Evolutionary conservation across 2,797 vertebrate species (phyloP).

Genomic region (Bradypus variegatus): DNA sequence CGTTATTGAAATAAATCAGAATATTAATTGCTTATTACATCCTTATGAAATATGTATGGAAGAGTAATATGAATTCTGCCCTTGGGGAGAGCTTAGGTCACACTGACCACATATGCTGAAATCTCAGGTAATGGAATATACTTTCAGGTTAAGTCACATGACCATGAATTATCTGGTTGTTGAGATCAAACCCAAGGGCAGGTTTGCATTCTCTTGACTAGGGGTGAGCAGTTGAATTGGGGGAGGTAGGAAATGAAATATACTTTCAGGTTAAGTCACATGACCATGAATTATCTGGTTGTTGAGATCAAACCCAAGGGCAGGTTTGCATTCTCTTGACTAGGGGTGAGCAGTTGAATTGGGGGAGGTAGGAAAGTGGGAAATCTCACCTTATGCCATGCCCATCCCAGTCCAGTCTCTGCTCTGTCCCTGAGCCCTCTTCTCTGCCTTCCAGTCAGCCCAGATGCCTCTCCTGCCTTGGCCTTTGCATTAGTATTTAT

Average conservation of each 20-base stretch:
- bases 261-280: background rate
- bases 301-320: background rate
- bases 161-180: background rate
- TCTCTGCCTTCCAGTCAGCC: background rate
- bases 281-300: background rate
- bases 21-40: background rate
- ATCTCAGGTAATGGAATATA: background rate
- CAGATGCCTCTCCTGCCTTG: background rate
- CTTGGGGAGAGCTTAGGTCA: background rate
- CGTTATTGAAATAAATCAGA: slow-evolving; percentile 17
- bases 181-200: background rate
- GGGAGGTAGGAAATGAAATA: background rate
- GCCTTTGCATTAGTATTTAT: background rate
- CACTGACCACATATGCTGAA: background rate
- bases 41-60: background rate
- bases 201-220: background rate
- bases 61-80: slow-evolving; percentile 8
- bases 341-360: background rate
- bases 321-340: background rate
- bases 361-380: background rate
- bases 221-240: background rate
- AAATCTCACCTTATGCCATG: background rate
- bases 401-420: background rate
- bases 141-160: background rate
- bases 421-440: background rate